Evolutionary conservation across 2,797 vertebrate species (phyloP), one percentile per base, ranked within the genome.

Genomic region (Chromobotia macracanthus): DNA sequence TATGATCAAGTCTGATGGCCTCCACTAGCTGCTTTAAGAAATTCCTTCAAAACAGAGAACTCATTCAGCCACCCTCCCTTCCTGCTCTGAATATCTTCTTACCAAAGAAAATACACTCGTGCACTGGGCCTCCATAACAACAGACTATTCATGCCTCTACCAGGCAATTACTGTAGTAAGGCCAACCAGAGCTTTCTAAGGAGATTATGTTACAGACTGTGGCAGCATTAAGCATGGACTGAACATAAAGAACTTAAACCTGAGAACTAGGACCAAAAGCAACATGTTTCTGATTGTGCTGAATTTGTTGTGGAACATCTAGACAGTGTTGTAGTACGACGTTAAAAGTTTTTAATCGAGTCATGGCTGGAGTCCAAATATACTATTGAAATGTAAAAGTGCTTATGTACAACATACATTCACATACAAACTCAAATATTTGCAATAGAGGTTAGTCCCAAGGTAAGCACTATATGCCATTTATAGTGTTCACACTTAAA

Each of bases 1-100:
- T 38, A 80, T 68, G 83, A 82, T 82, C 44, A 65, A 66, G 67
- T 86, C 84, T 77, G 76, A 85, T 88, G 83, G 84, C 77, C 84
- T 81, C 69, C 21, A 12, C 13, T 38, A 63, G 86, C 82, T 50
- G 61, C 0, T 68, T 86, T 84, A 80, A 86, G 87, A 72, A 91
- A 93, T 94, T 93, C 89, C 90, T 91, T 83, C 71, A 75, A 82
- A 94, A 96, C 96, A 97, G 92, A 91, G 89, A 86, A 74, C 85
- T 92, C 95, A 94, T 97, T 97, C 91, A 97, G 87, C 78, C 73
- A 85, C 76, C 56, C 48, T 87, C 41, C 41, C 41, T n/a, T 88
- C 76, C 93, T 94, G 87, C 82, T 88, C 85, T 89, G 92, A 95
- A 90, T 94, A 87, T 87, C 82, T 83, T 51, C 71, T 86, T 87